Base-by-base conservation (phyloP, 2,888 invertebrate genomes). In the Melanostoma mellinum region DNA sequence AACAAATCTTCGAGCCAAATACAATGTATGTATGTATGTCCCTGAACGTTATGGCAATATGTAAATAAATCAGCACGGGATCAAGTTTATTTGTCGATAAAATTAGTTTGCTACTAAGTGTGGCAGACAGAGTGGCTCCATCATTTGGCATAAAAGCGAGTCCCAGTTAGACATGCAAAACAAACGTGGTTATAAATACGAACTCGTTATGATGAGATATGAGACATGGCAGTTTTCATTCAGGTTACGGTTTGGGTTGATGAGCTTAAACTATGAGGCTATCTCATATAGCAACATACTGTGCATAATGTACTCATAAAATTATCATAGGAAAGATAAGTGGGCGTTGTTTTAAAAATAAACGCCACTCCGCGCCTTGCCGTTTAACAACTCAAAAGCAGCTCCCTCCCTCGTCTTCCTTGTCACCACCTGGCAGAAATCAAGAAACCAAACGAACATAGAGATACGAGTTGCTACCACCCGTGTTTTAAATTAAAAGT, bases 91-190 rank as follows among this genome's bases (percentile, higher is more conserved):
- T 72, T 55, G 10, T 42, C 40, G 46, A 44, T 56, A 53, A 79
- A 79, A 79, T 74, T 61, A 33, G 42, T 40, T 79, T 79, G 38
- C 6, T 32, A 55, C 32, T 20, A 63, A 68, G 55, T 50, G 55
- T 61, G 74, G 61, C 61, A 79, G 79, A 79, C 74, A 63, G 3
- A 1, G 35, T 20, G 79, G 74, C 79, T 56, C 74, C 46, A 10
- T 3, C 60, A 20, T 20, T 46, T 46, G 42, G 42, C n/a, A 42
- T 8, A 9, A 2, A 42, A 42, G 42, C 8, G 8, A 6, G 42
- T 9, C 42, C 6, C 3, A 9, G 3, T 42, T 42, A 42, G 38
- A 38, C 48, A 55, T 55, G 58, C 8, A 40, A 42, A 42, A 35
- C 44, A 10, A 35, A 35, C 61, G 46, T 61, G 46, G 35, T 60